Conservation (phyloP, 2,797 vertebrate species). For the Poecilia wingei region DNA sequence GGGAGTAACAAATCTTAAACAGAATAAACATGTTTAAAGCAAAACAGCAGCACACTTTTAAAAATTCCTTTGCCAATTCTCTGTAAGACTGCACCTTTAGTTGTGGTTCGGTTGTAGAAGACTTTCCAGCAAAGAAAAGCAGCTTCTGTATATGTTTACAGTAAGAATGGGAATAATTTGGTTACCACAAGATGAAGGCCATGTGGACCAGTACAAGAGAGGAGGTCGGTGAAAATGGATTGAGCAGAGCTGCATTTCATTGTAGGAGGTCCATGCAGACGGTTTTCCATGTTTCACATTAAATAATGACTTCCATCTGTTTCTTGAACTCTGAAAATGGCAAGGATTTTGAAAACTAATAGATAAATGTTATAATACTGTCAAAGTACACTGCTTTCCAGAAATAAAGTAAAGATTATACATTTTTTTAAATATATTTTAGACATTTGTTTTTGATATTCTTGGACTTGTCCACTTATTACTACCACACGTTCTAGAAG, state of each 20-base stretch:
- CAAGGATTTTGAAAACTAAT: background rate
- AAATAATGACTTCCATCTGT: constrained; percentile 22
- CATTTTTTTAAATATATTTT: background rate
- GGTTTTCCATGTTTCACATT: background rate
- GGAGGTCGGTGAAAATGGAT: constrained; percentile 13
- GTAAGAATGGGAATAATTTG: constrained; percentile 14
- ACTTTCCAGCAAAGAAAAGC: constrained; percentile 7
- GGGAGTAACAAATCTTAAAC: background rate
- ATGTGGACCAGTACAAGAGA: constrained; percentile 15
- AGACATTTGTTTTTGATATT: background rate
- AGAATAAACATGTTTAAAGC: background rate
- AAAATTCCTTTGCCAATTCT: background rate
- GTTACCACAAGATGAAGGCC: constrained; percentile 33
- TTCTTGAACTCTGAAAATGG: constrained; percentile 1
- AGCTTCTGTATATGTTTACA: constrained; percentile 13
- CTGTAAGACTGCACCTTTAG: background rate
- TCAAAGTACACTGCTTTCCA: background rate
- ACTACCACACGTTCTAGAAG: background rate
- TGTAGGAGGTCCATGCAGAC: constrained; percentile 8
- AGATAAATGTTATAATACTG: background rate
- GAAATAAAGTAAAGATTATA: background rate
- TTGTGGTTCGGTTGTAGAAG: background rate
- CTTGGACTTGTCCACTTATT: background rate
- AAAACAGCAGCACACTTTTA: background rate
- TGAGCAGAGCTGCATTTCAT: background rate